phyloP scores from a whole-genome alignment of 2,888 invertebrate genomes.

The Meta bourneti region DNA sequence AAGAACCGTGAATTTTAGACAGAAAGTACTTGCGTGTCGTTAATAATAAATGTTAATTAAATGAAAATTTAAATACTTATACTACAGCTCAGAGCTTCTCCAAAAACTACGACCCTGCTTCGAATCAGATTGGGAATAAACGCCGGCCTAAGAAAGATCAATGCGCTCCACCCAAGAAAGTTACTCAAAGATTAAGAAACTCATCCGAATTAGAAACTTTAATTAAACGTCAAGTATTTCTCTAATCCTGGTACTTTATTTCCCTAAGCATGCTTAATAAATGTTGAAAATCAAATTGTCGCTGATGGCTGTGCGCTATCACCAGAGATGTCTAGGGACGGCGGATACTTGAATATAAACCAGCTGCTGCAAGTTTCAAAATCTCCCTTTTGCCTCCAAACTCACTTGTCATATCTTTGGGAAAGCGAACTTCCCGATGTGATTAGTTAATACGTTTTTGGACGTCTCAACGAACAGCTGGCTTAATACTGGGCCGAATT shows the following conservation, averaged over 20 bases:
- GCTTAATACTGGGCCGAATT: conserved; percentile 44
- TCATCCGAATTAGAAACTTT: neutral
- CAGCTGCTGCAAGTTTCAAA: neutral
- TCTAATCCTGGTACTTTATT: neutral
- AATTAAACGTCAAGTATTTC: neutral
- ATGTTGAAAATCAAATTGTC: conserved; percentile 1
- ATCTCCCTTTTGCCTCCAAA: neutral
- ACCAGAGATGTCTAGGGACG: neutral
- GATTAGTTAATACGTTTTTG: conserved; percentile 68
- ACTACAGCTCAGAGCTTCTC: neutral
- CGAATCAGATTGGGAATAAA: neutral
- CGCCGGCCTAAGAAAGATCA: neutral
- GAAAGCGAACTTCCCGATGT: neutral
- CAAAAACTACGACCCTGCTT: neutral
- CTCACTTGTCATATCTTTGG: neutral
- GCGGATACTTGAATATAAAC: neutral
- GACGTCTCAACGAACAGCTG: conserved; percentile 52
- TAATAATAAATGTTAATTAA: neutral
- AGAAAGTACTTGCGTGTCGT: no score
- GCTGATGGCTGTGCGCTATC: neutral
- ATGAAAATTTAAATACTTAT: neutral
- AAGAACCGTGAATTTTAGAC: no score
- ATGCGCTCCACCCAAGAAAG: neutral
- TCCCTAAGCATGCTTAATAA: neutral
- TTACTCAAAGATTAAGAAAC: neutral